Base-by-base conservation (phyloP, 2,888 invertebrate species). In the Platycheirus albimanus region DNA sequence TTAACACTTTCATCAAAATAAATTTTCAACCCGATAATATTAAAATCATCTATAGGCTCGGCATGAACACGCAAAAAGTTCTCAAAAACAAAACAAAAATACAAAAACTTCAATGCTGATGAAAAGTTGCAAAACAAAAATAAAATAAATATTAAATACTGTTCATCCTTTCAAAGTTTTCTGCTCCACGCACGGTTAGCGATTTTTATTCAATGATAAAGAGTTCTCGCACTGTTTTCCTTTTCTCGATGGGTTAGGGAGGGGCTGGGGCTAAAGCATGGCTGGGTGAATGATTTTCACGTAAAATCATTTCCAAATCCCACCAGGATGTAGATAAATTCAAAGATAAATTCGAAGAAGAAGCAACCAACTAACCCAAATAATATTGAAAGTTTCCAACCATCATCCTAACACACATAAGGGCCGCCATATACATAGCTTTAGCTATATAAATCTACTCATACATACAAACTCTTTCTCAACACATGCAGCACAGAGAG, bases 361-460 rank as follows among this genome's bases (percentile, higher is more conserved):
- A 54, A 51, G 17, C 47, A 66, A 54, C 70, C 47, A 71, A 47
- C 76, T 63, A 69, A 77, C 67, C 83, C 45, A 83, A 83, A 69
- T n/a, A n/a, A n/a, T 83, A 74, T 69, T 74, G 69, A 49, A 78
- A 78, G 45, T 69, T 72, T 69, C n/a, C 41, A 75, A 33, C 75
- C 79, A 70, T 67, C 54, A 74, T 51, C 74, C 19, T 52, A 28
- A 33, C 28, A 41, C 51, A 38, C 1, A 52, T 6, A 47, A 7
- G 6, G 11, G 5, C 41, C 15, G 3, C 0, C 3, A 41, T 28
- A 10, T 24, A 56, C 3, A n/a, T 11, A 58, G 0, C n/a, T 17
- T 11, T 20, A 10, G 11, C 13, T 10, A 4, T 13, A 45, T 15
- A 71, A 4, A 33, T 15, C 54, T 19, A 64, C n/a, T 49, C 2